phyloP scores from a whole-genome alignment of 2,888 invertebrate genomes.

The Amiota mariae region DNA sequence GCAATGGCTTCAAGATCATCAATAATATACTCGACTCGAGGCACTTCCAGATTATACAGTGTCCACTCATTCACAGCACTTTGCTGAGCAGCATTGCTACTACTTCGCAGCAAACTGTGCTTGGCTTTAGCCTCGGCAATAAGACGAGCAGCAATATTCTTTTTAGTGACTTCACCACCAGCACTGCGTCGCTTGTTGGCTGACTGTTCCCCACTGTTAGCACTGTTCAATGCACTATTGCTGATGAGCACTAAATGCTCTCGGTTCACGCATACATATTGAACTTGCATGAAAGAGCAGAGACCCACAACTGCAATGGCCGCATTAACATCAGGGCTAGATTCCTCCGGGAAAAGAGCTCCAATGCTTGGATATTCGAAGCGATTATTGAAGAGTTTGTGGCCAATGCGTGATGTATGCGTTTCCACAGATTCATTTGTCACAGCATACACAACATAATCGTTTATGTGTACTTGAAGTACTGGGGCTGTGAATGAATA shows the following conservation, averaged over 20 bases:
- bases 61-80: slow-evolving; percentile 77
- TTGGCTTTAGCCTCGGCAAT: slow-evolving; percentile 69
- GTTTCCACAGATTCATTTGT: slow-evolving; percentile 85
- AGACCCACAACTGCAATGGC: slow-evolving; percentile 71
- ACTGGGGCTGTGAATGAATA: slow-evolving; percentile 85
- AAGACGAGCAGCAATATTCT: slow-evolving; percentile 66
- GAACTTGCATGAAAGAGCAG: slow-evolving; percentile 70
- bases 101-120: slow-evolving; percentile 60
- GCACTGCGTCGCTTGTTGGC: slow-evolving; percentile 45
- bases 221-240: slow-evolving; percentile 60
- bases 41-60: slow-evolving; percentile 81
- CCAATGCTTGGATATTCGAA: slow-evolving; percentile 72
- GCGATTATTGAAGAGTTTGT: slow-evolving; percentile 76
- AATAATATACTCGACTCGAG: slow-evolving; percentile 79
- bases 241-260: slow-evolving; percentile 69
- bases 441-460: slow-evolving; percentile 81
- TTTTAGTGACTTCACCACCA: slow-evolving; percentile 49
- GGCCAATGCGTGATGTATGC: slow-evolving; percentile 81
- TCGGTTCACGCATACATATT: slow-evolving; percentile 69
- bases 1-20: slow-evolving; percentile 82
- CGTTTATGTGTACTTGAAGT: slow-evolving; percentile 79
- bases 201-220: slow-evolving; percentile 49
- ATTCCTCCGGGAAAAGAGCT: slow-evolving; percentile 70
- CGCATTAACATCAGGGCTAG: slow-evolving; percentile 69
- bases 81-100: slow-evolving; percentile 51